Conservation (phyloP, 2,113 vertebrate genomes). For the Phodopus roborovskii region DNA sequence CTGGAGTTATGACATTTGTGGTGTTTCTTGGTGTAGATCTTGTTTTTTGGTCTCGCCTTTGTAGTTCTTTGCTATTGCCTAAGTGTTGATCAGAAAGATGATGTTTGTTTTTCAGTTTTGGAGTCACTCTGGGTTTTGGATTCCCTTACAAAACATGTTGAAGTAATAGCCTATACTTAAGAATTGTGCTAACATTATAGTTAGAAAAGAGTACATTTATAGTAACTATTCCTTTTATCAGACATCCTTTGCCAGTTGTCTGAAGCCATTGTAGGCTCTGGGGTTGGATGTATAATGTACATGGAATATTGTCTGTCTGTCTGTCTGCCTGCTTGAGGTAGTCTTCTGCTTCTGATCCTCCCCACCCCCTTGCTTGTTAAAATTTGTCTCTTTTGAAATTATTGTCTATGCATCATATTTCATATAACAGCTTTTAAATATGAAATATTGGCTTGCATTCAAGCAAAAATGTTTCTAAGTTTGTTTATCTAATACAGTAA, state of each 20-base stretch:
- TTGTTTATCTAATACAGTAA: background rate
- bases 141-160: slow-evolving; percentile 18
- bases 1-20: background rate
- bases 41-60: background rate
- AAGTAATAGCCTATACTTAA: slow-evolving; percentile 16
- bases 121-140: background rate
- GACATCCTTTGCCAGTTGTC: background rate
- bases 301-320: background rate
- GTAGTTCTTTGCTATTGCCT: background rate
- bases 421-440: background rate
- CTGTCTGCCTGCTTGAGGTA: background rate
- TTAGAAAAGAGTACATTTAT: background rate
- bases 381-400: background rate
- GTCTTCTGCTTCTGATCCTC: background rate
- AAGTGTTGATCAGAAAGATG: background rate
- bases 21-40: background rate
- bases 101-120: background rate
- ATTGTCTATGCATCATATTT: background rate
- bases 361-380: background rate
- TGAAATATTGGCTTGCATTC: background rate
- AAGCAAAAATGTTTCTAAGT: background rate
- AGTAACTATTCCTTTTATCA: background rate
- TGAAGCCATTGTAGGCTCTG: background rate
- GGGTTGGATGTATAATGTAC: background rate
- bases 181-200: background rate